phyloP scores from a whole-genome alignment of 2,888 invertebrate genomes.

The Pollenia angustigena region DNA sequence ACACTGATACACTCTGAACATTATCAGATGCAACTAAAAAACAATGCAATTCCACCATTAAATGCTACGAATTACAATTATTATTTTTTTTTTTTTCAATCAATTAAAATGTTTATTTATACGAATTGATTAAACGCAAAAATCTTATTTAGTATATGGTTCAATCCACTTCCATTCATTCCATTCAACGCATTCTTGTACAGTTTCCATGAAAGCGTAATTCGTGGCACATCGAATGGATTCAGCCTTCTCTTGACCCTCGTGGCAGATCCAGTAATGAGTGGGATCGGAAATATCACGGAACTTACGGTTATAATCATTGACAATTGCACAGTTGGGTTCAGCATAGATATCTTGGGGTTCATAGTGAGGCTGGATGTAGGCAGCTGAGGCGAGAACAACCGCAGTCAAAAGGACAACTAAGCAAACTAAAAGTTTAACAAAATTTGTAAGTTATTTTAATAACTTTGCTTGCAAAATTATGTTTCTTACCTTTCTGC shows the following conservation, averaged over 20 bases:
- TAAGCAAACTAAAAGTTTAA: conserved; percentile 71
- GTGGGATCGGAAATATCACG: conserved; percentile 82
- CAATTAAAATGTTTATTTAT: too few relatives aligned
- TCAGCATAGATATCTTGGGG: conserved; percentile 82
- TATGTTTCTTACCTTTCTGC: too few relatives aligned
- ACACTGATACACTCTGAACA: too few relatives aligned
- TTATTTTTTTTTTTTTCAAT: too few relatives aligned
- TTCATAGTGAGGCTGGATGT: conserved; percentile 73
- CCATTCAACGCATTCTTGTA: conserved; percentile 81
- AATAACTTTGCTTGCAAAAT: too few relatives aligned
- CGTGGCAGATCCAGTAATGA: conserved; percentile 81
- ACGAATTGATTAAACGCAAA: background rate
- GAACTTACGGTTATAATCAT: conserved; percentile 79
- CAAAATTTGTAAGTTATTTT: too few relatives aligned
- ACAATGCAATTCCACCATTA: too few relatives aligned
- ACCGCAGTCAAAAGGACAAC: conserved; percentile 74
- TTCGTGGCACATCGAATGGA: conserved; percentile 80
- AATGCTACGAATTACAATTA: too few relatives aligned
- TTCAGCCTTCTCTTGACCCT: conserved; percentile 77
- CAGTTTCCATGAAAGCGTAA: conserved; percentile 80
- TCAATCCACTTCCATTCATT: conserved; percentile 81
- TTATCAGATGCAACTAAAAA: too few relatives aligned
- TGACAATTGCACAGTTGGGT: conserved; percentile 79
- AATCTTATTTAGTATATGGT: conserved; percentile 80
- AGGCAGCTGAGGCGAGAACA: conserved; percentile 65